phyloP scores from a whole-genome alignment of 2,888 invertebrate species.

The Eupithecia tripunctaria region DNA sequence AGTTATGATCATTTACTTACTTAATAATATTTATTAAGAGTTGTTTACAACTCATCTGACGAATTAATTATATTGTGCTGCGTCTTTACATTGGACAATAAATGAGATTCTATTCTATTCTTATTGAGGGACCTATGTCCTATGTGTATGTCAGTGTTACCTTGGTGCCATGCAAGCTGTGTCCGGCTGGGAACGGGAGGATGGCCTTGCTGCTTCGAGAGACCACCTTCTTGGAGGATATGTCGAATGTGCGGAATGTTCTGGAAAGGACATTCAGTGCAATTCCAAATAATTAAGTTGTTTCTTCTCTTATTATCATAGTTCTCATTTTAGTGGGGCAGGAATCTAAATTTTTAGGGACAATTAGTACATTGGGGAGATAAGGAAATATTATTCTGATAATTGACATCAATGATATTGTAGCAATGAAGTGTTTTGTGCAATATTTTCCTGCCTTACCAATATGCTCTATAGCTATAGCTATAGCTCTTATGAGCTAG shows the following conservation, averaged over 20 bases:
- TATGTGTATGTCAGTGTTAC: slow-evolving; percentile 46
- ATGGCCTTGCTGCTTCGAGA: slow-evolving; percentile 87
- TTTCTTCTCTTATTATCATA: too few relatives aligned
- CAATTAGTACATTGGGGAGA: too few relatives aligned
- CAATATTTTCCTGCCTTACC: neutral
- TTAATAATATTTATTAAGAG: too few relatives aligned
- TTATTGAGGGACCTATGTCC: too few relatives aligned
- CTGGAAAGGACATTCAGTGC: slow-evolving; percentile 61
- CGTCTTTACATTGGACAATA: too few relatives aligned
- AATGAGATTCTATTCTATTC: too few relatives aligned
- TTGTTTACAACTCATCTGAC: too few relatives aligned
- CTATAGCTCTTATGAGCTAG: neutral
- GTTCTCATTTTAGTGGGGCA: neutral
- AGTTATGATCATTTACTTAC: too few relatives aligned
- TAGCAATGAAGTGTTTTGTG: neutral
- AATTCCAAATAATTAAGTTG: too few relatives aligned
- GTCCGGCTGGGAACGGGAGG: slow-evolving; percentile 81
- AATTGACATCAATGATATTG: neutral
- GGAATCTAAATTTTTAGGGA: too few relatives aligned
- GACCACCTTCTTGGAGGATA: slow-evolving; percentile 86
- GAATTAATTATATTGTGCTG: too few relatives aligned
- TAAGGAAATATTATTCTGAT: neutral
- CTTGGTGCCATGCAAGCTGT: slow-evolving; percentile 85
- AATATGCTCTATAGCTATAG: neutral
- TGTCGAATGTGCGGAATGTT: slow-evolving; percentile 88